Evolutionary conservation across 2,797 vertebrate species (phyloP).

Genomic region (Catharus ustulatus): DNA sequence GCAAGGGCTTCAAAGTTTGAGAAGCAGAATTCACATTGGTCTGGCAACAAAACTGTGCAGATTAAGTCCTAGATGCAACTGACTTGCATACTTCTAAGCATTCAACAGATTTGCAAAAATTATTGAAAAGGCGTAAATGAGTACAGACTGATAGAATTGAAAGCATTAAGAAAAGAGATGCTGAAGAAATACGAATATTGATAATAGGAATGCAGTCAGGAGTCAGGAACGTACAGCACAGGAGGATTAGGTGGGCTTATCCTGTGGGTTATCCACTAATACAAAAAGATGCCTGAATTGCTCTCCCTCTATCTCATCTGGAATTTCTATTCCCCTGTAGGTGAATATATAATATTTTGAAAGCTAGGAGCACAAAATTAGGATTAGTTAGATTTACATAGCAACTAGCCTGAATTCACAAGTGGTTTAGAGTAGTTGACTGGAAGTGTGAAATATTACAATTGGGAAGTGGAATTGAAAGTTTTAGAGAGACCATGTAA

Average conservation of each 20-base stretch:
- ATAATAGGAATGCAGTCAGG: background rate
- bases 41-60: background rate
- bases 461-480: background rate
- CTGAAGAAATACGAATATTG: background rate
- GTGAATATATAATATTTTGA: background rate
- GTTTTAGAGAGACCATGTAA: background rate
- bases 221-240: background rate
- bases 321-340: background rate
- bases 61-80: background rate
- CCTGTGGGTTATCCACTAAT: background rate
- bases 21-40: background rate
- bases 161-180: background rate
- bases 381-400: constrained; percentile 1
- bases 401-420: background rate
- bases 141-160: background rate
- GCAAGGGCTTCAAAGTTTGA: background rate
- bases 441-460: background rate
- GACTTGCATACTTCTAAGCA: background rate
- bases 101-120: background rate
- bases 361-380: background rate
- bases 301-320: background rate
- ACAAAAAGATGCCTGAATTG: background rate
- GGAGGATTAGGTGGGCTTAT: background rate
- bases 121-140: background rate
- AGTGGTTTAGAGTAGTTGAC: background rate